phyloP scores from a whole-genome alignment of 2,797 vertebrate genomes.

The Acanthopagrus latus region DNA sequence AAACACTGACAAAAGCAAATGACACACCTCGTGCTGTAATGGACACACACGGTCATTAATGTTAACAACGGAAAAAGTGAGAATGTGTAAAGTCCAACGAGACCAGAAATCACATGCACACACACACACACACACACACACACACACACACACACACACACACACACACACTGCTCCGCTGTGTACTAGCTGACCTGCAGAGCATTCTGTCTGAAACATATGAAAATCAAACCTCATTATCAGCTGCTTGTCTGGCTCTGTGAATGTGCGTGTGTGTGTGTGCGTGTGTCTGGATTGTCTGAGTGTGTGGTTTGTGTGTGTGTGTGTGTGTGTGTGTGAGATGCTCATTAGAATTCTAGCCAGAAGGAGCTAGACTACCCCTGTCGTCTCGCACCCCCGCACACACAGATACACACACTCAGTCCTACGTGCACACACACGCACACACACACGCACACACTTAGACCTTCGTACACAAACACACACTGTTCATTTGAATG shows the following conservation, averaged over 20 bases:
- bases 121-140: conserved; percentile 33
- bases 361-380: conserved; percentile 68
- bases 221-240: conserved; percentile 88
- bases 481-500: conserved; percentile 71
- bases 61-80: conserved; percentile 43
- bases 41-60: conserved; percentile 38
- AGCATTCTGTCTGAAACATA: conserved; percentile 82
- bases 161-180: conserved; percentile 35
- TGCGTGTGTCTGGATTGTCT: conserved; percentile 22
- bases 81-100: conserved; percentile 22
- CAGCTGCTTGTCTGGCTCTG: conserved; percentile 75
- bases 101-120: conserved; percentile 6
- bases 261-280: conserved; percentile 39
- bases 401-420: conserved; percentile 18
- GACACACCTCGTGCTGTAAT: conserved; percentile 22
- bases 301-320: conserved; percentile 25
- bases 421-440: conserved; percentile 19
- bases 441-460: conserved; percentile 7
- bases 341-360: conserved; percentile 76
- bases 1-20: conserved; percentile 24
- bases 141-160: conserved; percentile 15
- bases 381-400: conserved; percentile 62
- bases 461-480: conserved; percentile 24
- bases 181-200: conserved; percentile 67
- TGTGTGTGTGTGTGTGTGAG: conserved; percentile 27